Conservation (phyloP, 2,113 vertebrate species). For the Cepphus grylle region DNA sequence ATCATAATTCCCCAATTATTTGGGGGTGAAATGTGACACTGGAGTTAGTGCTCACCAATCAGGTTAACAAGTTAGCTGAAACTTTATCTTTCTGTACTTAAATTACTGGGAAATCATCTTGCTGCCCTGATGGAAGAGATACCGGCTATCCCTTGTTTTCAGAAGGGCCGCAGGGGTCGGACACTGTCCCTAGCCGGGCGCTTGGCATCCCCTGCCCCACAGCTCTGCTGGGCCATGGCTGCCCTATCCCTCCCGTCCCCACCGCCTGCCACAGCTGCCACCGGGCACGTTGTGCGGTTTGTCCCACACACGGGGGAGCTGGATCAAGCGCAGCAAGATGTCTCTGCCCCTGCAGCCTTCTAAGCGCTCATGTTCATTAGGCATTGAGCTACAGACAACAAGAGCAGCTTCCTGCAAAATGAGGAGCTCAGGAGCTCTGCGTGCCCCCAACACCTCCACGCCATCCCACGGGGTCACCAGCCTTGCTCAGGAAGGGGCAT, state of each 20-base stretch:
- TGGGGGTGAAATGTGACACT: slow-evolving; percentile 27
- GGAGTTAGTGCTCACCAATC: slow-evolving; percentile 49
- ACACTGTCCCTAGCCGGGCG: rapidly evolving
- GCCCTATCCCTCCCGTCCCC: rapidly evolving
- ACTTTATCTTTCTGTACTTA: slow-evolving; percentile 57
- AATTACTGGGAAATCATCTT: slow-evolving; percentile 40
- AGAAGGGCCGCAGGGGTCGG: neutral
- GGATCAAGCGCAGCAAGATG: rapidly evolving
- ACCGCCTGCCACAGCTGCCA: rapidly evolving
- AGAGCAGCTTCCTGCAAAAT: rapidly evolving
- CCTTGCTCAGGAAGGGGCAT: rapidly evolving
- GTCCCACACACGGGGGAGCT: neutral
- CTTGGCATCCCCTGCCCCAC: rapidly evolving
- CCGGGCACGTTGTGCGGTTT: rapidly evolving
- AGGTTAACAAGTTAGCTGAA: slow-evolving; percentile 63
- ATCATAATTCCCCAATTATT: slow-evolving; percentile 42
- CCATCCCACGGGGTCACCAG: rapidly evolving
- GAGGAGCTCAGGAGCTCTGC: neutral
- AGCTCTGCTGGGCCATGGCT: neutral
- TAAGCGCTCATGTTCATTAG: rapidly evolving
- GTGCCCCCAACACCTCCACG: rapidly evolving
- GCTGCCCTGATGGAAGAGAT: neutral
- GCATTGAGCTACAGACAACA: neutral
- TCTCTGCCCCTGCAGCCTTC: neutral
- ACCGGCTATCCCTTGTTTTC: neutral